Evolutionary conservation across 2,888 invertebrate genomes (phyloP).

Genomic region (Ctenicera cuprea): DNA sequence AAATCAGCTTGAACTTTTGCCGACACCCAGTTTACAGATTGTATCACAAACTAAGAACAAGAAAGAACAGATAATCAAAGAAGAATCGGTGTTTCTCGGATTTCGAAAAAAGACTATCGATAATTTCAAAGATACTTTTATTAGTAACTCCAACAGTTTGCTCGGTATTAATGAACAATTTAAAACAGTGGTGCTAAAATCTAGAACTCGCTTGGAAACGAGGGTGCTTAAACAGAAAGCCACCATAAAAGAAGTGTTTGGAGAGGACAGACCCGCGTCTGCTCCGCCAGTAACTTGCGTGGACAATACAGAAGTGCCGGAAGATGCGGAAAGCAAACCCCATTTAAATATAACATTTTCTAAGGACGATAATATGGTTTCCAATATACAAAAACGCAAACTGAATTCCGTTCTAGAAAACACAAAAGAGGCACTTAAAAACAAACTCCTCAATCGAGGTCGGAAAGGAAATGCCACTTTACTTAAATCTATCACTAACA

Average conservation of each 20-base stretch:
- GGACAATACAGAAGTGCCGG: constrained; percentile 67
- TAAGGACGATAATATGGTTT: constrained; percentile 74
- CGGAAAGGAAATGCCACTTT: constrained; percentile 60
- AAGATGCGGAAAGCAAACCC: constrained; percentile 66
- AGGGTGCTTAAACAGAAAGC: constrained; percentile 83
- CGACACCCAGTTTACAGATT: constrained; percentile 79
- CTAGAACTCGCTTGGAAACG: constrained; percentile 85
- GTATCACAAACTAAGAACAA: constrained; percentile 69
- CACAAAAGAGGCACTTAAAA: constrained; percentile 61
- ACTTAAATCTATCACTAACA: constrained; percentile 62
- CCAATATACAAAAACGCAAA: constrained; percentile 58
- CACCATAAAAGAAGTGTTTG: constrained; percentile 89
- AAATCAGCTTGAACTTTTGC: constrained; percentile 76
- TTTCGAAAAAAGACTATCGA: constrained; percentile 83
- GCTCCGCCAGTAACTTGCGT: constrained; percentile 84
- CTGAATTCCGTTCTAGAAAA: constrained; percentile 43
- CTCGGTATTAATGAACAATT: constrained; percentile 79
- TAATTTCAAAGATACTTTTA: constrained; percentile 80
- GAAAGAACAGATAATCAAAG: constrained; percentile 70
- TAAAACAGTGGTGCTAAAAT: constrained; percentile 82
- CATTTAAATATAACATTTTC: constrained; percentile 64
- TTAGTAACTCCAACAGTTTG: constrained; percentile 77
- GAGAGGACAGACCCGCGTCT: constrained; percentile 86
- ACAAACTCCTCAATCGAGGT: constrained; percentile 60
- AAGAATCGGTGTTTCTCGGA: constrained; percentile 78